Conservation (phyloP, 2,888 invertebrate species). For the Calliopum simillimum region DNA sequence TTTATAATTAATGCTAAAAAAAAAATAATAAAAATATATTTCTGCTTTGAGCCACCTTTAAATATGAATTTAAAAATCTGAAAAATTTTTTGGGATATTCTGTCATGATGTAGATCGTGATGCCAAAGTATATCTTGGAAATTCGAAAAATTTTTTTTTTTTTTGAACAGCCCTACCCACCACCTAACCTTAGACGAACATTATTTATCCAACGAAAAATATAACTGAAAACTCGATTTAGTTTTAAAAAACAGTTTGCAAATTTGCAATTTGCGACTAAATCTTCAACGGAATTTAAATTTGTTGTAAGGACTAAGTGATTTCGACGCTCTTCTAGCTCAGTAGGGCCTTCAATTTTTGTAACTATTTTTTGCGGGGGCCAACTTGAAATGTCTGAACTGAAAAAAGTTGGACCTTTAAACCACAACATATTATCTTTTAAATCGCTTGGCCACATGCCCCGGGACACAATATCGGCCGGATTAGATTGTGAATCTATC, state of each 20-base stretch:
- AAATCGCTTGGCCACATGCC: constrained; percentile 31
- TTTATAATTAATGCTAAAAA: too few species aligned
- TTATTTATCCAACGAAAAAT: not conserved
- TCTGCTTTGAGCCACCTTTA: too few species aligned
- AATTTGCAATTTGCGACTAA: not conserved
- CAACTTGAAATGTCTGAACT: not conserved
- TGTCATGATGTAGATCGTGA: too few species aligned
- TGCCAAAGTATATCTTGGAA: too few species aligned
- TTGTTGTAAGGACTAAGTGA: not conserved
- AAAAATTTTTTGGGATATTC: too few species aligned
- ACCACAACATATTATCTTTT: constrained; percentile 19
- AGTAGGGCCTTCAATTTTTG: not conserved
- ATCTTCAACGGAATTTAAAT: not conserved
- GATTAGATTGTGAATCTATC: constrained; percentile 30
- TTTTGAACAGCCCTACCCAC: not conserved
- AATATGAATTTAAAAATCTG: too few species aligned
- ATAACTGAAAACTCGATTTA: not conserved
- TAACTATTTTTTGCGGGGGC: not conserved
- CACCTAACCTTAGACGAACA: not conserved
- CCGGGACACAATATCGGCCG: constrained; percentile 36
- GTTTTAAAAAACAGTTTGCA: constrained; percentile 5
- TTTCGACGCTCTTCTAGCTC: not conserved
- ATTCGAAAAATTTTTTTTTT: too few species aligned
- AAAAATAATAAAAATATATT: too few species aligned
- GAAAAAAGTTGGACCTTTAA: constrained; percentile 34